Conservation (phyloP, 2,888 invertebrate species). For the Drosophila nigricruria region DNA sequence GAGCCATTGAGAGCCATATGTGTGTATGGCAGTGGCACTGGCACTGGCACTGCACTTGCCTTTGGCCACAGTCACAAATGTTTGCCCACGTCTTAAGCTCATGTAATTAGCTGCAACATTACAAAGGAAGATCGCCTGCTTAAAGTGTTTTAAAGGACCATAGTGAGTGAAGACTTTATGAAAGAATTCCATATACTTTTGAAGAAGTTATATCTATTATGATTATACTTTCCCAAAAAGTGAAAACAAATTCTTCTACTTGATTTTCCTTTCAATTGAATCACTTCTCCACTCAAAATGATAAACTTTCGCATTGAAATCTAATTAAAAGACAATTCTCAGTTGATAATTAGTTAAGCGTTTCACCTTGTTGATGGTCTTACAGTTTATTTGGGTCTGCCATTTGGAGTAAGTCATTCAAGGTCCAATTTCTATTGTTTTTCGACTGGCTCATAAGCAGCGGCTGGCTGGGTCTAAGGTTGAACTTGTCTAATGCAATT, state of each 20-base stretch:
- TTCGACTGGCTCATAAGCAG: constrained; percentile 17
- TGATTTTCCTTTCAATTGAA: background rate
- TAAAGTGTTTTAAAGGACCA: background rate
- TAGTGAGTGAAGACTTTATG: background rate
- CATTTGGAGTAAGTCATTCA: constrained; percentile 17
- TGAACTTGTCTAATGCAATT: constrained; percentile 50
- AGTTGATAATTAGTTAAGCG: constrained; percentile 4
- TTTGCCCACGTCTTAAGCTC: constrained; percentile 36
- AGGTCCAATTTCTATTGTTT: constrained; percentile 34
- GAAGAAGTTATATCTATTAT: background rate
- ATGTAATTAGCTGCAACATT: constrained; percentile 43
- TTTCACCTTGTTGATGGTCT: constrained; percentile 1
- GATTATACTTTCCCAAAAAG: background rate
- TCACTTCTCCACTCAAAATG: background rate
- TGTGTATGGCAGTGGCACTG: background rate
- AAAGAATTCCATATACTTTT: background rate
- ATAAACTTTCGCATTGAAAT: background rate
- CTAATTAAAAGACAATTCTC: constrained; percentile 6
- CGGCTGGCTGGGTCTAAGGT: constrained; percentile 22
- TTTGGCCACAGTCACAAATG: constrained; percentile 35
- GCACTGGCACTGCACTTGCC: constrained; percentile 19
- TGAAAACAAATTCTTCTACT: background rate
- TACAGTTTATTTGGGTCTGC: constrained; percentile 5
- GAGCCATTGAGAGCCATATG: constrained; percentile 27
- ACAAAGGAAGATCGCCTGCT: constrained; percentile 20